Evolutionary conservation across 1,140 invertebrate species (phyloP), one percentile per base, ranked within the genome.

Genomic region (Proctacanthus coquilletti): DNA sequence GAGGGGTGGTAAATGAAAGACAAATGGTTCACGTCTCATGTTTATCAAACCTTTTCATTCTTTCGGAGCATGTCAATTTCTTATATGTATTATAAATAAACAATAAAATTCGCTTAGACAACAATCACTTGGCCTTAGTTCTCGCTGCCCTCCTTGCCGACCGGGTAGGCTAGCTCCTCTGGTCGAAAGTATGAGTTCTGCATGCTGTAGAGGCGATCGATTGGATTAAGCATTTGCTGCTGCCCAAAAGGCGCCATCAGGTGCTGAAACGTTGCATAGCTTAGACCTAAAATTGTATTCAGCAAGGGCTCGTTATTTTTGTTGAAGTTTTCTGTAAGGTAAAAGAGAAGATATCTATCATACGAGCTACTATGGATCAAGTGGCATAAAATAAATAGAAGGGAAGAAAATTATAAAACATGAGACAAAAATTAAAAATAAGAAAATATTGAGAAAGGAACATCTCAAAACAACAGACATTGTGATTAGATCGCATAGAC

Each of bases 151-250:
- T 35, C 32, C 21, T 49, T 53, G 40, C 52, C 53, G 18, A 55
- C 55, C 5, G 47, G 43, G 20, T 52, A 58, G n/a, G 44, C 45
- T 34, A 58, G 36, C 21, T 72, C 69, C 36, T 73, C 70, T 6
- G 63, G 65, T 39, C 72, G 68, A 58, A 74, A 74, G 47, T 74
- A 74, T 3, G 70, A 72, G 44, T 63, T 73, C 48, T 74, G 71
- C 72, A 74, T 74, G 23, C 71, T 74, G 42, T 74, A 74, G 1
- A 74, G 52, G 18, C 71, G 60, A 57, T 74, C 72, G 39, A 74
- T 74, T 3, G 72, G 72, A 52, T 74, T 74, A 19, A 70, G 56
- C 37, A 65, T 48, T 23, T 43, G 40, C 4, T 50, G 51, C 50
- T 56, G 52, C 10, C 55, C 53, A 19, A 58, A 57, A n/a, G 52